These are phyloP conservation scores for Drosophila meridionalis DNA, from an alignment of 2,888 invertebrate species.

Conservation along the genomic window DNA sequence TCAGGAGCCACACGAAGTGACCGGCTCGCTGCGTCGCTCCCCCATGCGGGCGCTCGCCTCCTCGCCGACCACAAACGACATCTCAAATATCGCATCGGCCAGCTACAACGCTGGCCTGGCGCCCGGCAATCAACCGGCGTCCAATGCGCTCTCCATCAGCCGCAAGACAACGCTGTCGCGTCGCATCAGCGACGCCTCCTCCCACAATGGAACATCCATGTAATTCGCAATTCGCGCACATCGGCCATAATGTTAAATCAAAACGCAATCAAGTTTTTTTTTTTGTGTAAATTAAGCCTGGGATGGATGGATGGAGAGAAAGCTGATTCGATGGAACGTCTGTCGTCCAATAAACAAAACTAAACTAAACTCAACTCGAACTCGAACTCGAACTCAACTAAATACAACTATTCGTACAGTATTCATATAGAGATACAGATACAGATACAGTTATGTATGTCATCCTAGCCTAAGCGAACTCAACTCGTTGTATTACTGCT, in stretches of 20 bases:
- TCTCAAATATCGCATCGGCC: constrained; percentile 89
- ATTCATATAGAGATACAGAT: constrained; percentile 12
- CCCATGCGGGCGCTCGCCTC: constrained; percentile 89
- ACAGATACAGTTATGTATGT: constrained; percentile 11
- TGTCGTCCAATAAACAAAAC: constrained; percentile 41
- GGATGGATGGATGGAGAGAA: constrained; percentile 14
- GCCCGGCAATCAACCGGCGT: constrained; percentile 59
- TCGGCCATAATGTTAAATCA: constrained; percentile 22
- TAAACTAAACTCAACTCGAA: neutral
- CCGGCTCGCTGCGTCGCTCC: constrained; percentile 82
- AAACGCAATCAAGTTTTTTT: constrained; percentile 38
- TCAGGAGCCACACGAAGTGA: constrained; percentile 85
- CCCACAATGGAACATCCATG: constrained; percentile 82
- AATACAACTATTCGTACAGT: constrained; percentile 17
- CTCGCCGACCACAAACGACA: constrained; percentile 92
- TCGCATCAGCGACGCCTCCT: constrained; percentile 84
- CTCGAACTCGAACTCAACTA: neutral
- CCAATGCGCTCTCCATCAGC: constrained; percentile 85
- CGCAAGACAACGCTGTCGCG: constrained; percentile 83
- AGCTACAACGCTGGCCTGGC: constrained; percentile 87
- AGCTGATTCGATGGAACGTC: constrained; percentile 18
- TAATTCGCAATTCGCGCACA: constrained; percentile 59
- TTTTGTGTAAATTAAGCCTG: constrained; percentile 43
- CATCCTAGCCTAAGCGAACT: constrained; percentile 34
- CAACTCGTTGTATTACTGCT: constrained; percentile 22